phyloP scores from a whole-genome alignment of 2,888 invertebrate genomes.

The Heliconius cydno region DNA sequence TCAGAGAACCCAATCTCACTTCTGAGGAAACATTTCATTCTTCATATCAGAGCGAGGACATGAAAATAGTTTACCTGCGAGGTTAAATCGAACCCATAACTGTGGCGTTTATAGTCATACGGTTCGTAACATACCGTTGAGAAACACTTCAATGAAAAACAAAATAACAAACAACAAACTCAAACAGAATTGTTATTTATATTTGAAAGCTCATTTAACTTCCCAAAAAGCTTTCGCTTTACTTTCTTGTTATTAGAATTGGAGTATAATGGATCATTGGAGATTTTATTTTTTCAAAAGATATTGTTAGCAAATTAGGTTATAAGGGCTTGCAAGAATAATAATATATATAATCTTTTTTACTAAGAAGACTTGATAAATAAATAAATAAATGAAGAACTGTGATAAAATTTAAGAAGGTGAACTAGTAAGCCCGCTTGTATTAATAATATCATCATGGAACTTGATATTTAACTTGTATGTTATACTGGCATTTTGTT shows the following conservation, averaged over 20 bases:
- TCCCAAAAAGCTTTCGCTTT: not conserved
- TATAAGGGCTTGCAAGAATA: not conserved
- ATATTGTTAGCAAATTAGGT: not conserved
- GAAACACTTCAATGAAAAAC: not conserved
- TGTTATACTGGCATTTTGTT: no score
- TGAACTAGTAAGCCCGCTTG: no score
- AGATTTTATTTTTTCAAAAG: not conserved
- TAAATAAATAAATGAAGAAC: no score
- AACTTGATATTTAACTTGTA: no score
- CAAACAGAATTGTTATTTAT: conserved; percentile 16
- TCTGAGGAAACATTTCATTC: no score
- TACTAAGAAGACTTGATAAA: no score
- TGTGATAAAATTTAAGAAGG: no score
- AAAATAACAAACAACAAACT: not conserved
- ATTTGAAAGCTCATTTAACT: conserved; percentile 27
- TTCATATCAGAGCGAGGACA: not conserved
- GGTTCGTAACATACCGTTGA: not conserved
- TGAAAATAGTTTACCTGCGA: no score
- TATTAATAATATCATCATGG: no score
- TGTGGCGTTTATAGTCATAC: not conserved
- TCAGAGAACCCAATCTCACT: no score
- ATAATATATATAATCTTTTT: no score
- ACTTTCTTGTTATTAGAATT: conserved; percentile 3
- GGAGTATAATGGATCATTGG: not conserved
- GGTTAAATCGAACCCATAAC: not conserved